Evolutionary conservation across 2,797 vertebrate species (phyloP).

Genomic region (Darevskia mixta): DNA sequence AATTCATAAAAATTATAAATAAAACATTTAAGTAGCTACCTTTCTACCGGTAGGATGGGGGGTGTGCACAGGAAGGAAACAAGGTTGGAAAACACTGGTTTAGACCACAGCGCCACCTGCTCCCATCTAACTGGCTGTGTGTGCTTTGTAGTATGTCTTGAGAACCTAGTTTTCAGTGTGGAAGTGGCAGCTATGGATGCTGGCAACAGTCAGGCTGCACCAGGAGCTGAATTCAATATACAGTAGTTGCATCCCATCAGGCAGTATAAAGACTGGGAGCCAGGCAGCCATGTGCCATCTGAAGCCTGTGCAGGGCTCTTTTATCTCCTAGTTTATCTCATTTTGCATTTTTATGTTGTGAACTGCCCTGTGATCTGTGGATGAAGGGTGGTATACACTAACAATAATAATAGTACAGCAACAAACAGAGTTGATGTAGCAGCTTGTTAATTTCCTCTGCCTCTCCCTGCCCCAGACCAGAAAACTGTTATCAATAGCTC

Average conservation of each 20-base stretch:
- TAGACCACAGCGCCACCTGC: too few species aligned
- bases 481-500: not conserved
- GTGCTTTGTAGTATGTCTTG: not conserved
- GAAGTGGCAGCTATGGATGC: not conserved
- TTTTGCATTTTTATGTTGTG: too few species aligned
- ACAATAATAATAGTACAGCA: not conserved
- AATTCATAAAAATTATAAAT: too few species aligned
- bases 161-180: not conserved
- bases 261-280: not conserved
- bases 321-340: not conserved
- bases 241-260: not conserved
- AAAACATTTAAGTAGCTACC: too few species aligned
- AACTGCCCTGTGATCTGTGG: too few species aligned
- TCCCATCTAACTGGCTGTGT: not conserved
- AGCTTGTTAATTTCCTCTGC: not conserved
- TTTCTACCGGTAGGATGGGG: too few species aligned
- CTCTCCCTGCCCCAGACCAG: not conserved
- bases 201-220: not conserved
- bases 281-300: not conserved
- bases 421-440: constrained; percentile 1
- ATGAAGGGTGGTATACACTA: too few species aligned
- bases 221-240: not conserved
- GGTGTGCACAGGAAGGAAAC: too few species aligned
- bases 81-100: too few species aligned
- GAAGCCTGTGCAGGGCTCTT: not conserved